phyloP scores from a whole-genome alignment of 2,888 invertebrate species.

The Caenorhabditis sp. region DNA sequence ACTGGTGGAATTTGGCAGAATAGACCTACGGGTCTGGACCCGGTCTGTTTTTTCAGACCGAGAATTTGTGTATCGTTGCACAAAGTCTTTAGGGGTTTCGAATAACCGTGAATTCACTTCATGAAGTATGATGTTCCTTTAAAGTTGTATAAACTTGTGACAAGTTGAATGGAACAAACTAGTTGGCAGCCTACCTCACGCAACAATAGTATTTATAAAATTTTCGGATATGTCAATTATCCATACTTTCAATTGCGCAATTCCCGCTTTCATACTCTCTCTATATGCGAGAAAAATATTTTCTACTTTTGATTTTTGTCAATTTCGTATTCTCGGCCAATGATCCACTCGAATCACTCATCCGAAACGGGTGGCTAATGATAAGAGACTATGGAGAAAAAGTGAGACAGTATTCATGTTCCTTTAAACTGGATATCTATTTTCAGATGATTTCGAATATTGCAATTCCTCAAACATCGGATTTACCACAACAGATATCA shows the following conservation, averaged over 20 bases:
- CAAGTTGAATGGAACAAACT: background rate
- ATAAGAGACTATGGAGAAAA: slow-evolving; percentile 36
- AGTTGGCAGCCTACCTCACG: too few species aligned
- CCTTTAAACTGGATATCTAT: background rate
- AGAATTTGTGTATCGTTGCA: too few species aligned
- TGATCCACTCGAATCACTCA: slow-evolving; percentile 32
- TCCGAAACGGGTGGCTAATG: slow-evolving; percentile 37
- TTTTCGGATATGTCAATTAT: background rate
- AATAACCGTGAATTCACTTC: too few species aligned
- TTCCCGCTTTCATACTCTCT: background rate
- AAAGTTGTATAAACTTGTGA: too few species aligned
- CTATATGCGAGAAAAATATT: background rate
- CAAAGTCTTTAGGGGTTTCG: too few species aligned
- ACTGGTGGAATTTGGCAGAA: too few species aligned
- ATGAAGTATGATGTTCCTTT: too few species aligned
- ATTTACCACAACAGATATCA: slow-evolving; percentile 17
- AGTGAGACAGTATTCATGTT: background rate
- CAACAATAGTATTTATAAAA: background rate
- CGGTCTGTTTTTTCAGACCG: too few species aligned
- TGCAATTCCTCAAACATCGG: slow-evolving; percentile 27
- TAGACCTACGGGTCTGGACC: too few species aligned
- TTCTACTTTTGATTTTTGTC: background rate
- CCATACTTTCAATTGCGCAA: background rate
- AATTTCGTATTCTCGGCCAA: background rate
- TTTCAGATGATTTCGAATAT: slow-evolving; percentile 30